Evolutionary conservation across 2,113 vertebrate genomes (phyloP).

Genomic region (Pollachius pollachius): DNA sequence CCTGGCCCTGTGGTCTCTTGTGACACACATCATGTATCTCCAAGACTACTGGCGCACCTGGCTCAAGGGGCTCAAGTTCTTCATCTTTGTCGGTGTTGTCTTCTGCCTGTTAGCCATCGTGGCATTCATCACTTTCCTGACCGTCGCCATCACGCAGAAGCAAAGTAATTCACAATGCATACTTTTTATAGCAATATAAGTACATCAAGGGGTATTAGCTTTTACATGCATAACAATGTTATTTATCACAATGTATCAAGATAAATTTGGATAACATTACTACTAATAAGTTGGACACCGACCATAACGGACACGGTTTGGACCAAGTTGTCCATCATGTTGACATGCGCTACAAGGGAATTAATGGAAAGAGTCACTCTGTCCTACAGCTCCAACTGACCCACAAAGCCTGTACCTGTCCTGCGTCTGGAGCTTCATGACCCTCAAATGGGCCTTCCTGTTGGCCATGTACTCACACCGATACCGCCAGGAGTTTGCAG

Average conservation of each 20-base stretch:
- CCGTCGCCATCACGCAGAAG: constrained; percentile 81
- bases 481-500: constrained; percentile 89
- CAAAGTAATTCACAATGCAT: constrained; percentile 77
- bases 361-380: constrained; percentile 2
- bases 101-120: constrained; percentile 80
- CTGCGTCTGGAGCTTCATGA: constrained; percentile 88
- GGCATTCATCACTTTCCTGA: constrained; percentile 83
- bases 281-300: no score
- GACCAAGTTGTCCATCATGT: neutral
- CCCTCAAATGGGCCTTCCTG: constrained; percentile 89
- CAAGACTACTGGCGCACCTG: constrained; percentile 98
- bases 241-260: neutral
- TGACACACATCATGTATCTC: constrained; percentile 94
- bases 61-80: constrained; percentile 92
- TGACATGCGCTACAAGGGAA: neutral
- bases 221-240: neutral
- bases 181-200: neutral
- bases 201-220: neutral
- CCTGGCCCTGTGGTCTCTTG: constrained; percentile 88
- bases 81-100: constrained; percentile 82
- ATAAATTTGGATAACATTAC: neutral
- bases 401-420: constrained; percentile 87
- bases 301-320: neutral
- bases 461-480: constrained; percentile 82
- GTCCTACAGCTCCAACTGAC: constrained; percentile 75